phyloP scores from a whole-genome alignment of 2,888 invertebrate species.

The Timema cristinae region DNA sequence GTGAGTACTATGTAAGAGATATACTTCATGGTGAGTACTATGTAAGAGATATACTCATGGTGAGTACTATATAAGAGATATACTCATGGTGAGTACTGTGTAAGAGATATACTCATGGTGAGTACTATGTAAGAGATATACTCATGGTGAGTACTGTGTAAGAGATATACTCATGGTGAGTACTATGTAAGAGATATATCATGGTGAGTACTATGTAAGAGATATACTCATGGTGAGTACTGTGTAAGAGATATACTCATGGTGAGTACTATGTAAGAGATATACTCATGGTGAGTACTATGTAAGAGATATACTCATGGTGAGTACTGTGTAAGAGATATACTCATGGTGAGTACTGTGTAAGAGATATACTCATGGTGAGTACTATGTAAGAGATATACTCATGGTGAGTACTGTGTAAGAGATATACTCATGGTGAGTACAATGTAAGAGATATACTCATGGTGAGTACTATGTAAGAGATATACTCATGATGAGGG shows the following conservation, averaged over 20 bases:
- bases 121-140: conserved; percentile 36
- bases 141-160: conserved; percentile 44
- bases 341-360: conserved; percentile 45
- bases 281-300: conserved; percentile 46
- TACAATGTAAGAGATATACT: conserved; percentile 36
- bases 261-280: conserved; percentile 40
- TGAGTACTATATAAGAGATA: conserved; percentile 37
- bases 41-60: conserved; percentile 42
- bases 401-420: conserved; percentile 44
- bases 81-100: conserved; percentile 45
- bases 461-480: conserved; percentile 42
- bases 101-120: conserved; percentile 44
- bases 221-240: conserved; percentile 46
- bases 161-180: conserved; percentile 46
- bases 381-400: conserved; percentile 36
- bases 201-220: conserved; percentile 42
- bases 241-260: conserved; percentile 39
- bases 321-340: conserved; percentile 37
- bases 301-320: conserved; percentile 42
- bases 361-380: conserved; percentile 44
- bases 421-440: conserved; percentile 46
- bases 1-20: neutral
- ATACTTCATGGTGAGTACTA: conserved; percentile 46
- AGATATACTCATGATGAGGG: no score
- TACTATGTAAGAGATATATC: conserved; percentile 31